A percentile compares a stretch with the other conserved stretches of the same genome.
Conservation (phyloP, 2,797 vertebrate species). For the Sparidentex hasta region DNA sequence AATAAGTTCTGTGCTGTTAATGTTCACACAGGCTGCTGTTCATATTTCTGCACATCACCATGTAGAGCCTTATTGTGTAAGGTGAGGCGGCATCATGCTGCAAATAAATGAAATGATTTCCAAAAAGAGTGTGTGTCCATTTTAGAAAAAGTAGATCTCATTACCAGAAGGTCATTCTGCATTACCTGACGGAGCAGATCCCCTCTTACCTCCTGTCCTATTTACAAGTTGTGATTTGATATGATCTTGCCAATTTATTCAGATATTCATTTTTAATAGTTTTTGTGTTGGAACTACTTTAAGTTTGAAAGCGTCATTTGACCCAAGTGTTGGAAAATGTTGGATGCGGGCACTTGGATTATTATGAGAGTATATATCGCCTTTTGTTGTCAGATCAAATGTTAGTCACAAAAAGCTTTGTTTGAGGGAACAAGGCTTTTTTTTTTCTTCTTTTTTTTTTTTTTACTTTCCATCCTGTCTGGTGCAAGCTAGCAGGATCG, state of each 20-base stretch:
- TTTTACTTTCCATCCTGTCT: conserved; percentile 3
- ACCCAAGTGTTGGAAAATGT: conserved; percentile 17
- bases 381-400: conserved; percentile 63
- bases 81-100: not conserved
- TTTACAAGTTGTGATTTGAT: not conserved
- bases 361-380: conserved; percentile 19
- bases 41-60: not conserved
- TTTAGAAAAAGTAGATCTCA: conserved; percentile 9
- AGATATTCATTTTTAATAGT: not conserved
- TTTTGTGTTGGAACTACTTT: not conserved
- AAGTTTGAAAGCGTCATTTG: conserved; percentile 4
- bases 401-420: conserved; percentile 46
- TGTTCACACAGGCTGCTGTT: not conserved
- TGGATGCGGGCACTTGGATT: conserved; percentile 27
- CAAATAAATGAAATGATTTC: conserved; percentile 16
- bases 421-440: conserved; percentile 29
- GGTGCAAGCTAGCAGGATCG: conserved; percentile 47
- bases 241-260: not conserved
- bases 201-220: not conserved
- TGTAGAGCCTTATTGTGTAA: not conserved
- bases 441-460: not conserved
- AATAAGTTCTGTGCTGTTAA: conserved; percentile 12
- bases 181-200: not conserved
- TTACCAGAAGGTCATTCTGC: conserved; percentile 29
- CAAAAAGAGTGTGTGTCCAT: not conserved